Conservation (phyloP, 2,797 vertebrate genomes). For the Phoeniculus purpureus region DNA sequence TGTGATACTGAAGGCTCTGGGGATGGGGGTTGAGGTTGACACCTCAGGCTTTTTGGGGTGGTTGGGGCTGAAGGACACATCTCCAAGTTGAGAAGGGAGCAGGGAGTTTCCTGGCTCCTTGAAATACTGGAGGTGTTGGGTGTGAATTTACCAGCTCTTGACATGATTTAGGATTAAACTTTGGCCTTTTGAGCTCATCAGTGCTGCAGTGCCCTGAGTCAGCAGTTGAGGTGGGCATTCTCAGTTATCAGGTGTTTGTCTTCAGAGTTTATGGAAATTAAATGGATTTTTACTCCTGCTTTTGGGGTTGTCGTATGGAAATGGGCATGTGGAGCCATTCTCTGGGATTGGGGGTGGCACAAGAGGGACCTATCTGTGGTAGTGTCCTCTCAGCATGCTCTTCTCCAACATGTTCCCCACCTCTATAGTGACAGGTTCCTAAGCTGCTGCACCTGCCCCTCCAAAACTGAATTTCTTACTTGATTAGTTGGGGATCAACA, state of each 20-base stretch:
- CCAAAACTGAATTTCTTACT: background rate
- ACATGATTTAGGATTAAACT: background rate
- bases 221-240: background rate
- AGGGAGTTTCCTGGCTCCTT: background rate
- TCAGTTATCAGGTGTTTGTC: background rate
- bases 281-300: constrained; percentile 33
- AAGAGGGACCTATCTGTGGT: accelerated
- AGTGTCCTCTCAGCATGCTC: background rate
- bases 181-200: background rate
- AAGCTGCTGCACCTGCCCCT: background rate
- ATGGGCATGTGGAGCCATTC: accelerated
- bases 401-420: accelerated
- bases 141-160: background rate
- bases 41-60: accelerated
- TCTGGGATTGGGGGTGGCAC: background rate
- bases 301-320: background rate
- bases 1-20: accelerated
- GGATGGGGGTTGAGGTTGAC: background rate
- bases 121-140: background rate
- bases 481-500: accelerated
- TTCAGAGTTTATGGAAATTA: constrained; percentile 41
- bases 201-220: accelerated
- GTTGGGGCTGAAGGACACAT: accelerated
- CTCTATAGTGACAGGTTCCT: accelerated
- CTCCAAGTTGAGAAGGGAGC: background rate